Base-by-base conservation (phyloP, 64 coral and sea anemone genomes). In the Montipora capricornis region DNA sequence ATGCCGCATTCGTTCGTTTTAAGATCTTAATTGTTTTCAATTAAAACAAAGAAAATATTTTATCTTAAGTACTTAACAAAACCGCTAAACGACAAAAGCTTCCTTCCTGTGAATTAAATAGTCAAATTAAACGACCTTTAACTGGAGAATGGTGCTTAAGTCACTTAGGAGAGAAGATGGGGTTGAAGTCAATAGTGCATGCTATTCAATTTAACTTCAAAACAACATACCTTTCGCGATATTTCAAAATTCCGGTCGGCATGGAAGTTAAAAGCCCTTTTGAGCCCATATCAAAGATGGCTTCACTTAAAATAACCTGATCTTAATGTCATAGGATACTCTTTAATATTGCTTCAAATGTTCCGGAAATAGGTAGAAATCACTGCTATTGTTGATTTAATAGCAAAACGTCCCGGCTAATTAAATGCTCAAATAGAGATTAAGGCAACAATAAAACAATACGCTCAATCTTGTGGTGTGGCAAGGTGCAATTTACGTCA, bases 261-360 rank as follows among this genome's bases (percentile, higher is more conserved):
- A 73, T 8, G 1, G 57, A 84, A 83, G 47, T 5, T 13, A 50
- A 86, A 86, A 68, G 47, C 49, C 5, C 62, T 14, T 20, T 86
- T 4, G 68, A 48, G 5, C 44, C 16, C 1, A 86, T 86, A 86
- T 86, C 82, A 51, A 4, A 86, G 47, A 86, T 86, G 8, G 37
- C 4, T 73, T 15, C 19, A 86, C 16, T 86, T 86, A 71, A 86
- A 49, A 70, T 68, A 73, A 86, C 82, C 66, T 22, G 4, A 50
- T 8, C 53, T 70, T 71, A 22, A 71, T 86, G 62, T 49, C 66
- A 73, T 19, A 86, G 66, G 47, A 3, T 46, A n/a, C 16, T 29
- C 49, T 68, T 82, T 66, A 20, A 73, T 86, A 86, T 86, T 86
- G 82, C 6, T 52, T 71, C 66, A 50, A 73, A 73, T 70, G 49